A percentile compares a stretch with the other conserved stretches of the same genome.
phyloP scores from a whole-genome alignment of 2,888 invertebrate species.

The Endotricha flammealis region DNA sequence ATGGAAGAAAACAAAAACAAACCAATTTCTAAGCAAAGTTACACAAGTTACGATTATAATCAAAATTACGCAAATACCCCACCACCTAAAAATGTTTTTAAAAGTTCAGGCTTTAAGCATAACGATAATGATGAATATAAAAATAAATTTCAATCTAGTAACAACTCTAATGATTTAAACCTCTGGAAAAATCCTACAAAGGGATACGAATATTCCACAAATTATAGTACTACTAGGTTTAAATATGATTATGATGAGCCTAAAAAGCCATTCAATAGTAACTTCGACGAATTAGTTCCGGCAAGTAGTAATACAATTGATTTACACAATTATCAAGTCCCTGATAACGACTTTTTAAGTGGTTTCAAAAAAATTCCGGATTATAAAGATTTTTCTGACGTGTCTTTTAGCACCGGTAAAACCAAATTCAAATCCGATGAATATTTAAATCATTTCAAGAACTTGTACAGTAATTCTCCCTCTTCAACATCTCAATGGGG shows the following conservation, averaged over 20 bases:
- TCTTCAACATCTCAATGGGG: constrained; percentile 55
- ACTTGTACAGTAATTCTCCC: constrained; percentile 41
- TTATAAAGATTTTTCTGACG: constrained; percentile 37
- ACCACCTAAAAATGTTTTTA: constrained; percentile 21
- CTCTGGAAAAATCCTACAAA: constrained; percentile 46
- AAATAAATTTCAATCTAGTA: constrained; percentile 37
- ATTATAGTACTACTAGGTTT: constrained; percentile 52
- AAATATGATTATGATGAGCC: constrained; percentile 45
- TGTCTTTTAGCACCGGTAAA: constrained; percentile 35
- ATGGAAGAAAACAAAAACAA: constrained; percentile 32
- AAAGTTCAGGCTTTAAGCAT: constrained; percentile 26
- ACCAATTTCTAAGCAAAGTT: constrained; percentile 29
- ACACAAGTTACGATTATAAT: constrained; percentile 18
- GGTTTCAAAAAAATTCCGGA: constrained; percentile 49
- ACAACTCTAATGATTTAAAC: constrained; percentile 37
- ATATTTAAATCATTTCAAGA: constrained; percentile 47
- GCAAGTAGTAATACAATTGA: constrained; percentile 55
- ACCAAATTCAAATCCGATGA: constrained; percentile 44
- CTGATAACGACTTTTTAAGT: constrained; percentile 39
- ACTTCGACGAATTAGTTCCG: constrained; percentile 50
- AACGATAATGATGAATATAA: constrained; percentile 32
- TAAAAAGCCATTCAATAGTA: constrained; percentile 41
- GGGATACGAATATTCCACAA: constrained; percentile 57
- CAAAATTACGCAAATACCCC: constrained; percentile 2
- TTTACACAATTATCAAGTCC: constrained; percentile 43